Evolutionary conservation across 2,888 invertebrate species (phyloP).

Genomic region (Anodontia alba): DNA sequence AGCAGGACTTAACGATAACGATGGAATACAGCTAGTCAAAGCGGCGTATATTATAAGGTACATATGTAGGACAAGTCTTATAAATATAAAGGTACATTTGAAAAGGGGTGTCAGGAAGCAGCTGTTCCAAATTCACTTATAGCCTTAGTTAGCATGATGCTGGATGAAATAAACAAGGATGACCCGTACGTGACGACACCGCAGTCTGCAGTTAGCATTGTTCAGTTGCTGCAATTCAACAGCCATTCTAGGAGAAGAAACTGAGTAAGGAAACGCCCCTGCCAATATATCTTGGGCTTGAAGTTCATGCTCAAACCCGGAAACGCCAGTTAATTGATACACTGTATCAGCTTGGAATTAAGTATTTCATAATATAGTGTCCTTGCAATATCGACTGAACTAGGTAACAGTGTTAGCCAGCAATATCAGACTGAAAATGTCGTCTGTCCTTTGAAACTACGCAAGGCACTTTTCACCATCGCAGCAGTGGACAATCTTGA

Average conservation of each 20-base stretch:
- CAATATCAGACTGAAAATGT: background rate
- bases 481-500: slow-evolving; percentile 10
- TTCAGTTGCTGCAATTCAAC: background rate
- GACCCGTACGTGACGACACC: background rate
- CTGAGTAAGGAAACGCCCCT: background rate
- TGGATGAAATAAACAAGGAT: background rate
- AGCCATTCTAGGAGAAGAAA: background rate
- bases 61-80: background rate
- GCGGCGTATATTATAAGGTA: background rate
- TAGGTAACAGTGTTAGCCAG: background rate
- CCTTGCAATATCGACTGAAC: background rate
- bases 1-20: background rate
- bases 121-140: background rate
- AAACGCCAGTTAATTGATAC: slow-evolving; percentile 3
- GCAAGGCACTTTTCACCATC: background rate
- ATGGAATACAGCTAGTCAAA: background rate
- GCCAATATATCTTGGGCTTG: background rate
- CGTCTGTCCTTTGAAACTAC: background rate
- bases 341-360: background rate
- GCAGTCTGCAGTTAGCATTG: background rate
- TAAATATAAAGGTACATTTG: background rate
- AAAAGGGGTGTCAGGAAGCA: background rate
- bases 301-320: background rate
- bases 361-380: background rate
- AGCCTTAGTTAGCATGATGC: background rate